Conservation (phyloP, 2,113 vertebrate species). For the Loxodonta africana region DNA sequence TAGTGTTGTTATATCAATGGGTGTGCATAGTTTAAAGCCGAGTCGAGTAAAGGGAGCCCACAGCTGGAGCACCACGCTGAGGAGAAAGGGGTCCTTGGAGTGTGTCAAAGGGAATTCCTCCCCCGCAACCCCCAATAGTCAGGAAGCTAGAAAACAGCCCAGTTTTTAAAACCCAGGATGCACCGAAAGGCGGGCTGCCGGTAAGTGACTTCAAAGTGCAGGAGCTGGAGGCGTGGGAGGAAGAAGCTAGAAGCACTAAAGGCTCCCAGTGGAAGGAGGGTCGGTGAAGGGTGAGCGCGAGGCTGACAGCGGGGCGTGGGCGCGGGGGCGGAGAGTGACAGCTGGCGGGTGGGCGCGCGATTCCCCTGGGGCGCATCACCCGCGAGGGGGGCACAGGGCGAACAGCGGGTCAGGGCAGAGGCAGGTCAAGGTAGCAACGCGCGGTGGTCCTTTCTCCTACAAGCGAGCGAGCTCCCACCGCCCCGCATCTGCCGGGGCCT, state of each 20-base stretch:
- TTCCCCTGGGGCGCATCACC: background rate
- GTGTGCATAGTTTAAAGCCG: rapidly evolving
- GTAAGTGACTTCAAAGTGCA: background rate
- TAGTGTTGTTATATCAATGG: rapidly evolving
- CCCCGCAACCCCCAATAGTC: too few species aligned
- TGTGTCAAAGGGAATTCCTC: background rate
- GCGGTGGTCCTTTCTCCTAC: background rate
- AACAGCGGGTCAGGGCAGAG: background rate
- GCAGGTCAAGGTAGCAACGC: background rate
- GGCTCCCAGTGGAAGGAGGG: background rate
- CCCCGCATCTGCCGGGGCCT: background rate
- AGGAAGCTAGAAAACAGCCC: background rate
- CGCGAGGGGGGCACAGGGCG: background rate
- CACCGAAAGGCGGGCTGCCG: background rate
- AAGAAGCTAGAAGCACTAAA: background rate
- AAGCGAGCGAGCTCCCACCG: background rate
- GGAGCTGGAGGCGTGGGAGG: background rate
- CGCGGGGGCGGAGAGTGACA: background rate
- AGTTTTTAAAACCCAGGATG: background rate
- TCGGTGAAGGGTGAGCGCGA: background rate
- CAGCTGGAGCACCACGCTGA: background rate
- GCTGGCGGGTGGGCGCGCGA: background rate
- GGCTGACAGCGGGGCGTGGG: slow-evolving; percentile 41
- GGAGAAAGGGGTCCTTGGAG: background rate
- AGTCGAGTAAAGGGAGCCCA: rapidly evolving